These are phyloP conservation scores for Arge pagana DNA, from an alignment of 2,888 invertebrate species.

Conservation along the genomic window DNA sequence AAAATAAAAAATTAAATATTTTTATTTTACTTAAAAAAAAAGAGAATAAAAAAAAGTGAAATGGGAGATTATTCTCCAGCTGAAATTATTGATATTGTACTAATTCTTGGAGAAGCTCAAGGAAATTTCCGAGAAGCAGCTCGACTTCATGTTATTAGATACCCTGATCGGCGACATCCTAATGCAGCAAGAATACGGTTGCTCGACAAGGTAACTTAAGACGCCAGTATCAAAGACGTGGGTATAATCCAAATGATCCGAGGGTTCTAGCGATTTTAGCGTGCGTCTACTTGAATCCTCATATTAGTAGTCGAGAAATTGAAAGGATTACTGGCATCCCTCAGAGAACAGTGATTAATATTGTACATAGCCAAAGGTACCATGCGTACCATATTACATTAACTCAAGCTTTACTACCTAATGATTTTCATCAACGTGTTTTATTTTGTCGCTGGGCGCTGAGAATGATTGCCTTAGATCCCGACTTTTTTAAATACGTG, in stretches of 20 bases:
- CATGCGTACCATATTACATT: conserved; percentile 27
- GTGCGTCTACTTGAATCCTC: conserved; percentile 22
- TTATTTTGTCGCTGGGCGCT: conserved; percentile 27
- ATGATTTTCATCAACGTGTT: conserved; percentile 3
- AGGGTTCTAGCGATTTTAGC: conserved; percentile 20
- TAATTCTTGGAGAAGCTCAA: conserved; percentile 5
- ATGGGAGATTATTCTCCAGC: conserved; percentile 5
- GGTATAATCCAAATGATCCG: conserved; percentile 22
- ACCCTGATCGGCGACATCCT: conserved; percentile 14
- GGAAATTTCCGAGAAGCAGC: conserved; percentile 12
- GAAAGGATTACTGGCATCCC: conserved; percentile 25
- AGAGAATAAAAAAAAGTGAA: conserved; percentile 13
- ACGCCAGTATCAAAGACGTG: conserved; percentile 12
- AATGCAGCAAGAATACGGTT: conserved; percentile 1
- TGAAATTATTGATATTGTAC: conserved; percentile 22
- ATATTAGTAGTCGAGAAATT: conserved; percentile 24
- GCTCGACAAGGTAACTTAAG: too few relatives aligned
- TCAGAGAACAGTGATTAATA: conserved; percentile 20
- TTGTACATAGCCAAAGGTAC: conserved; percentile 18
- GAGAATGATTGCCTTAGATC: conserved; percentile 17
- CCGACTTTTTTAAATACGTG: conserved; percentile 26
- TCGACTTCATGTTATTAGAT: conserved; percentile 8
- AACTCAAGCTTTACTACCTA: conserved; percentile 14
- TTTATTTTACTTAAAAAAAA: conserved; percentile 11
- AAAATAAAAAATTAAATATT: neutral